These are phyloP conservation scores for Sacculina carcini DNA, from an alignment of 2,888 invertebrate species.

Conservation along the genomic window DNA sequence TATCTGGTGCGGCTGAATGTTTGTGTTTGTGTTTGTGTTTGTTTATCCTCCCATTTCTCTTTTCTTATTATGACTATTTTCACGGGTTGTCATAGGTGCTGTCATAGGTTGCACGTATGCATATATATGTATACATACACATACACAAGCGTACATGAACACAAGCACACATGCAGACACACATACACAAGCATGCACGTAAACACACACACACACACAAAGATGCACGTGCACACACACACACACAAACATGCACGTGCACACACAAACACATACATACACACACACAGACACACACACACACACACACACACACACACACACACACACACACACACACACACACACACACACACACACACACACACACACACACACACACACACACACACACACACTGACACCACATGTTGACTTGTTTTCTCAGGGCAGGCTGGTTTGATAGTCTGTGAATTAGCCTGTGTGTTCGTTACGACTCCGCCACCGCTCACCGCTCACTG, in stretches of 20 bases:
- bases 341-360: background rate
- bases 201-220: too few relatives aligned
- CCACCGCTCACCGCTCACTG: background rate
- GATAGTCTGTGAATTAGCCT: background rate
- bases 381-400: background rate
- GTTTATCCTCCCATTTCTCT: too few relatives aligned
- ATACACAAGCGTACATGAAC: too few relatives aligned
- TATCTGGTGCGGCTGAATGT: too few relatives aligned
- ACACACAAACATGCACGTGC: background rate
- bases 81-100: too few relatives aligned
- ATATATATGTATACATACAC: too few relatives aligned
- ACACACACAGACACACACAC: background rate
- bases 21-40: constrained; percentile 1
- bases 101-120: too few relatives aligned
- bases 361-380: background rate
- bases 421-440: background rate
- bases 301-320: background rate
- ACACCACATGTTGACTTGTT: background rate
- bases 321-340: background rate
- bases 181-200: too few relatives aligned
- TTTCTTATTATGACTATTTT: too few relatives aligned
- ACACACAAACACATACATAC: background rate
- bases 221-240: background rate
- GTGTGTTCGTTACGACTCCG: background rate
- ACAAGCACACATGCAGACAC: too few relatives aligned